phyloP scores from a whole-genome alignment of 2,113 vertebrate genomes.

The Mellivora capensis region DNA sequence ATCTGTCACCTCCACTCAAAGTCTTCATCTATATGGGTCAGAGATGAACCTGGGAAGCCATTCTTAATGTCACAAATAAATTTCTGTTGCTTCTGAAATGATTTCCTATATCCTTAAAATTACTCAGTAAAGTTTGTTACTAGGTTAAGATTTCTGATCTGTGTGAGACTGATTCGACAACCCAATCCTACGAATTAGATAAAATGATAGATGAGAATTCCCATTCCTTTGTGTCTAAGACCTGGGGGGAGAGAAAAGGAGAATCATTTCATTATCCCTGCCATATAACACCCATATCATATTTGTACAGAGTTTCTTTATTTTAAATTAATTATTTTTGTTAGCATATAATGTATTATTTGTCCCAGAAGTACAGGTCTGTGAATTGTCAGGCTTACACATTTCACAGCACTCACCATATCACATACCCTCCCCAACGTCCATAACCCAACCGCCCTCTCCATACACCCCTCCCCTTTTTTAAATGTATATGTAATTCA shows the following conservation, averaged over 20 bases:
- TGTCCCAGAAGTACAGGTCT: no score
- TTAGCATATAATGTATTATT: no score
- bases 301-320: background rate
- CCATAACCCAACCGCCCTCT: no score
- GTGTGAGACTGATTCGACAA: background rate
- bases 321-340: no score
- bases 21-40: background rate
- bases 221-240: background rate
- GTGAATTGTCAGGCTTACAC: no score
- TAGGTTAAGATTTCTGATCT: background rate
- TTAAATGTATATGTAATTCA: background rate
- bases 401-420: no score
- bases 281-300: background rate
- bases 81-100: background rate
- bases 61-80: background rate
- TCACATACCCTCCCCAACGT: no score
- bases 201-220: background rate
- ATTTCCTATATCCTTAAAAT: background rate
- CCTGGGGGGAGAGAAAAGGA: background rate
- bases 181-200: background rate
- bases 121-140: background rate
- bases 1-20: background rate
- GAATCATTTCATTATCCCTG: no score
- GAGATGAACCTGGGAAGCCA: rapidly evolving
- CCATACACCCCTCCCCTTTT: no score